Base-by-base conservation (phyloP, 2,113 vertebrate species). In the Machaerirhynchus nigripectus region DNA sequence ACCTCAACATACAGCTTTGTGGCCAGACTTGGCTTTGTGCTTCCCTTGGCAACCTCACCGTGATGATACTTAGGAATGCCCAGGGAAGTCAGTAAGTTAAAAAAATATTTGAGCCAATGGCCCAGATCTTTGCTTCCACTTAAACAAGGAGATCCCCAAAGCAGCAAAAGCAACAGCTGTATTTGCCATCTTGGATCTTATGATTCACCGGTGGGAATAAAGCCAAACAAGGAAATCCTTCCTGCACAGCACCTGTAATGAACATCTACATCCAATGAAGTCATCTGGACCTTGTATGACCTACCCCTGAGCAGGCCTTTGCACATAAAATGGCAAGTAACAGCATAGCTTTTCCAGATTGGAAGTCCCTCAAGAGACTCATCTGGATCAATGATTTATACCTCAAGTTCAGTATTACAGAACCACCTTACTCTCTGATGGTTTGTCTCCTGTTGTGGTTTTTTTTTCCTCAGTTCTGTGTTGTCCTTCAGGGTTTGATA, bases 401-500 rank as follows among this genome's bases (percentile, higher is more conserved):
- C 30, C 33, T 87, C 35, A 70, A 80, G 26, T 37, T 88, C n/a
- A 74, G 33, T 73, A 87, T 64, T 90, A 77, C 27, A 92, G 79
- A 94, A 81, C 47, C 68, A 90, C 47, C 31, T 69, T 75, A 68
- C 35, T 84, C 94, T 73, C 76, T 27, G 10, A 53, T 31, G 37
- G 61, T 56, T 74, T 87, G 14, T 71, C 42, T 63, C 63, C 60
- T 88, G 35, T 26, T 71, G 35, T 61, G 26, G 10, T 23, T 39
- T 35, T n/a, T 27, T 27, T 20, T 2, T 2, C 13, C 31, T 47
- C 30, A 68, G 55, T 42, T 86, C 71, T 78, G 18, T 63, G 31
- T 65, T 93, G 71, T 91, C 50, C 47, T 96, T 95, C 67, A 60
- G 90, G 71, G 35, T 88, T 92, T 90, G 71, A 81, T 90, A 86